Percentiles rank a stretch among this genome's conserved stretches.
These are phyloP conservation scores for Nomada goodeniana DNA, from an alignment of 2,888 invertebrate species.

Conservation along the genomic window DNA sequence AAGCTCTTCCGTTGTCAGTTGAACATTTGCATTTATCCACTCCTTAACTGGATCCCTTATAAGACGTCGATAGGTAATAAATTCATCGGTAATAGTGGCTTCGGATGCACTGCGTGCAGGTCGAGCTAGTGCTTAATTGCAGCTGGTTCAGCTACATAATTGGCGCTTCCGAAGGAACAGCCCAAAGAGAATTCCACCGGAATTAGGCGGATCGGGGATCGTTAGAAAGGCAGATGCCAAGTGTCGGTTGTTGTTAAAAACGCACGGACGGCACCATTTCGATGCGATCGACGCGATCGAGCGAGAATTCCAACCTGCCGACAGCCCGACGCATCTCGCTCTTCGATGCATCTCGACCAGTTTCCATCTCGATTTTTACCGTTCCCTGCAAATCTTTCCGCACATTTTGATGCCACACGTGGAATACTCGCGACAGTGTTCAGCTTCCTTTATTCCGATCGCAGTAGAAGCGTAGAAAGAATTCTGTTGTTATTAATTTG, in stretches of 20 bases:
- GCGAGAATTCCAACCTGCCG: constrained; percentile 13
- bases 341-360: constrained; percentile 16
- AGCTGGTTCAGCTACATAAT: too few species aligned
- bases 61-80: constrained; percentile 42
- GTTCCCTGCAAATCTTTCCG: too few species aligned
- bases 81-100: constrained; percentile 41
- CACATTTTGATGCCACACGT: neutral
- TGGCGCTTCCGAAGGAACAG: too few species aligned
- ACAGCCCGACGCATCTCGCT: neutral
- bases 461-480: neutral
- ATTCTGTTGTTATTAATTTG: constrained; percentile 1
- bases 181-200: constrained; percentile 23
- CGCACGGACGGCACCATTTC: constrained; percentile 24
- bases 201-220: constrained; percentile 48
- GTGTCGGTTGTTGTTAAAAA: constrained; percentile 34
- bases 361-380: neutral
- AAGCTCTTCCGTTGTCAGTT: constrained; percentile 9
- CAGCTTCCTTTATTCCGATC: neutral
- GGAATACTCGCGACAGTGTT: neutral
- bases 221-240: constrained; percentile 46
- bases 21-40: constrained; percentile 19
- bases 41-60: constrained; percentile 11
- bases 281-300: neutral
- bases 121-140: constrained; percentile 61
- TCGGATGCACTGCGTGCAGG: constrained; percentile 24